Evolutionary conservation across 2,888 invertebrate species (phyloP), one percentile per base, ranked within the genome.

Genomic region (Stenolophus ochropezus): DNA sequence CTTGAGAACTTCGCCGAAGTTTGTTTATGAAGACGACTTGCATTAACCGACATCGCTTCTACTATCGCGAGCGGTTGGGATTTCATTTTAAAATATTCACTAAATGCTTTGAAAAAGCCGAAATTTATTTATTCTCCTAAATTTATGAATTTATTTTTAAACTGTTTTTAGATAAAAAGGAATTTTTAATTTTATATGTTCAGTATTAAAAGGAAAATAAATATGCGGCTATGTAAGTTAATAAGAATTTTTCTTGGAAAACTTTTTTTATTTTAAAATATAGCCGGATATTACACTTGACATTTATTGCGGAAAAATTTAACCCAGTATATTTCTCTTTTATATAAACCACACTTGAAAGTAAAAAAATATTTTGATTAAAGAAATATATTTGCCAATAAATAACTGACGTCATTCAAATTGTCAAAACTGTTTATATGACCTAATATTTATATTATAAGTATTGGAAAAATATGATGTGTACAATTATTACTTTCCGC

Each of bases 91-190:
- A 20, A 53, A 11, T 42, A 5, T 14, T 21, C 61, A 61, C n/a
- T 21, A 25, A 61, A 61, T 61, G 61, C 61, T 61, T 61, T 61
- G 61, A 61, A 14, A 3, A 23, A 4, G 61, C 61, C 61, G 61
- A 56, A 53, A 1, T 1, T 49, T 1, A n/a, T 5, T 61, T 61
- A 61, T 61, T 61, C 25, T 61, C 25, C 8, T 11, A 42, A 42
- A 8, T 33, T 8, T 42, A 8, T 8, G 33, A 11, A 11, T 42
- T 42, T 6, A 3, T 42, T 42, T n/a, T n/a, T n/a, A n/a, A n/a
- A n/a, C n/a, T n/a, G n/a, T n/a, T n/a, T n/a, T 42, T 42, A 33
- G 33, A 33, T 33, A 33, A 33, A 33, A 33, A 33, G 6, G 33
- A 42, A n/a, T n/a, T 42, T 42, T 42, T 42, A 42, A 11, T 2